A percentile compares a stretch with the other conserved stretches of the same genome.
Evolutionary conservation across 2,797 vertebrate genomes (phyloP).

Genomic region (Varecia variegata): DNA sequence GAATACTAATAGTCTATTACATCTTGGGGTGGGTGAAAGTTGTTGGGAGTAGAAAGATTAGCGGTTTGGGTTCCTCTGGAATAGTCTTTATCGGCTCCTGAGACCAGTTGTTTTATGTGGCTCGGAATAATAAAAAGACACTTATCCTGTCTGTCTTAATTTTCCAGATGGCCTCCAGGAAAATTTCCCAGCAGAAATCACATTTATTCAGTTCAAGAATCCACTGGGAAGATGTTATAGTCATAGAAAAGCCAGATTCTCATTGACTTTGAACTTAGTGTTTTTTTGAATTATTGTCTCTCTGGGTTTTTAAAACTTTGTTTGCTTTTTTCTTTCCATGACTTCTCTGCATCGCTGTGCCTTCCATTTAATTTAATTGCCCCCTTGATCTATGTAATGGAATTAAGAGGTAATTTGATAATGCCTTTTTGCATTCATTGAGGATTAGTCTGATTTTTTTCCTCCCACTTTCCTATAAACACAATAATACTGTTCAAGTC

Average conservation of each 20-base stretch:
- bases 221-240: constrained; percentile 71
- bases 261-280: constrained; percentile 63
- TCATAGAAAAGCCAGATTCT: constrained; percentile 61
- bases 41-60: constrained; percentile 52
- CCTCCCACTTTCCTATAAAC: not conserved
- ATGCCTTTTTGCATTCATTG: constrained; percentile 22
- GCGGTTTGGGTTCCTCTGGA: constrained; percentile 36
- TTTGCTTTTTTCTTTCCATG: constrained; percentile 40
- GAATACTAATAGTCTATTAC: constrained; percentile 53
- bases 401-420: constrained; percentile 54
- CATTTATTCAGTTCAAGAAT: constrained; percentile 72
- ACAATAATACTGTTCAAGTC: not conserved
- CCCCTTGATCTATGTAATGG: constrained; percentile 42
- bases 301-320: constrained; percentile 40
- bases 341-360: constrained; percentile 35
- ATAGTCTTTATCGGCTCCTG: constrained; percentile 50
- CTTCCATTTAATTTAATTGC: constrained; percentile 43
- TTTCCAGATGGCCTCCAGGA: constrained; percentile 76
- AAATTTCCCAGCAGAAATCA: constrained; percentile 74
- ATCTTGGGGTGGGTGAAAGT: constrained; percentile 28
- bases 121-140: constrained; percentile 74
- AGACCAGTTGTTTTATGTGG: constrained; percentile 67
- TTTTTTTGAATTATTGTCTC: constrained; percentile 56
- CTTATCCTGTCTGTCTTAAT: constrained; percentile 69
- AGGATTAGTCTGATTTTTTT: constrained; percentile 30